Evolutionary conservation across 1,140 invertebrate genomes (phyloP).

Genomic region (Leptinotarsa defecta): DNA sequence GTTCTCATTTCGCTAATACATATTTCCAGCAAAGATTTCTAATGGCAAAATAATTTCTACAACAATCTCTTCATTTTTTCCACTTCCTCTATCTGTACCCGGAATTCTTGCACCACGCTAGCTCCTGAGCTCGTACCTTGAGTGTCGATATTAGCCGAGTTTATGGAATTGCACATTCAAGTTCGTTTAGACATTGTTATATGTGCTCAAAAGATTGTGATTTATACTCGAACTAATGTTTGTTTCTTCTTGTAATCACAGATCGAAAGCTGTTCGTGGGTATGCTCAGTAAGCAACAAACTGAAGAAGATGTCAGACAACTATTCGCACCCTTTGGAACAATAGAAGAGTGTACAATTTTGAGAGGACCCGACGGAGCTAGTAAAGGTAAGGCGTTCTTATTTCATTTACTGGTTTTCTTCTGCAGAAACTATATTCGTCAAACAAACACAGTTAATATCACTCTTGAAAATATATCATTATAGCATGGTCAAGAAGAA

Average conservation of each 20-base stretch:
- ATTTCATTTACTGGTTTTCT: too few relatives aligned
- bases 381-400: constrained; percentile 81
- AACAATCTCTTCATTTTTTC: neutral
- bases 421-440: too few relatives aligned
- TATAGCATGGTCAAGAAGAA: too few relatives aligned
- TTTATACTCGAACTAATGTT: neutral
- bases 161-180: constrained; percentile 26
- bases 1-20: too few relatives aligned
- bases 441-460: too few relatives aligned
- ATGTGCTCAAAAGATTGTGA: neutral
- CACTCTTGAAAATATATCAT: too few relatives aligned
- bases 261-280: constrained; percentile 99
- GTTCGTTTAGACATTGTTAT: constrained; percentile 17
- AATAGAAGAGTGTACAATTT: constrained; percentile 99
- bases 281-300: constrained; percentile 99
- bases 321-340: constrained; percentile 94
- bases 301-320: constrained; percentile 97
- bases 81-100: neutral
- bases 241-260: constrained; percentile 57
- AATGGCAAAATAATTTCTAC: too few relatives aligned
- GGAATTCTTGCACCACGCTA: constrained; percentile 33
- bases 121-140: constrained; percentile 48
- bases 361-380: constrained; percentile 93
- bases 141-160: constrained; percentile 46
- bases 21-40: too few relatives aligned